Evolutionary conservation across 2,888 invertebrate species (phyloP), one percentile per base, ranked within the genome.

Genomic region (Formica aserva): DNA sequence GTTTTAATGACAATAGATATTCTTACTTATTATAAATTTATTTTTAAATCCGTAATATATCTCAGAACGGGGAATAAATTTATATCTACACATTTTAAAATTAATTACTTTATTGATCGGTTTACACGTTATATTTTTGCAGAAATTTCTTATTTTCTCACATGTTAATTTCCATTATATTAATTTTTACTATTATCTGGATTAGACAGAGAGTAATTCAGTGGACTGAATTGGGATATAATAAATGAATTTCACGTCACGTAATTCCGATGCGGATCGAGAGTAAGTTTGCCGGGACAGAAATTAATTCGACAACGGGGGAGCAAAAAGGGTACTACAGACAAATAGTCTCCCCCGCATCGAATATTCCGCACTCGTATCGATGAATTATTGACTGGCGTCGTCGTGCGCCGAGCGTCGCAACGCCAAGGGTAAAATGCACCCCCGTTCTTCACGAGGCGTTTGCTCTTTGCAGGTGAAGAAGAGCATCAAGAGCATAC

Each of bases 401-500:
- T 52, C 32, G 57, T 6, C 57, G 69, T 13, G 57, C 32, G 57
- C 3, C 57, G 67, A 67, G 77, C 41, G 11, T 26, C 29, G 77
- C 66, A 41, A 77, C 15, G 38, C 13, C 32, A 18, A 57, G 22
- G 45, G 8, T 52, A n/a, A 69, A 78, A 22, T 57, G 55, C n/a
- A 52, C 29, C n/a, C 52, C 15, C 52, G 41, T 78, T 78, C 38
- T 65, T 65, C 65, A 78, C 41, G 41, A 52, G 26, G 18, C 15
- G 11, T 15, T 8, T 6, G 8, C 26, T 75, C 22, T 77, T 71
- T 92, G 41, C 92, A 98, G 98, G 97, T 98, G 74, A 98, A 98
- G 94, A 95, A 95, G 90, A 97, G 97, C 93, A 97, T 98, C 89
- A 96, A 96, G 8, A 95, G 96, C 86, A 96, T 98, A 86, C 96